Conservation (phyloP, 2,113 vertebrate species). For the Ictidomys tridecemlineatus region DNA sequence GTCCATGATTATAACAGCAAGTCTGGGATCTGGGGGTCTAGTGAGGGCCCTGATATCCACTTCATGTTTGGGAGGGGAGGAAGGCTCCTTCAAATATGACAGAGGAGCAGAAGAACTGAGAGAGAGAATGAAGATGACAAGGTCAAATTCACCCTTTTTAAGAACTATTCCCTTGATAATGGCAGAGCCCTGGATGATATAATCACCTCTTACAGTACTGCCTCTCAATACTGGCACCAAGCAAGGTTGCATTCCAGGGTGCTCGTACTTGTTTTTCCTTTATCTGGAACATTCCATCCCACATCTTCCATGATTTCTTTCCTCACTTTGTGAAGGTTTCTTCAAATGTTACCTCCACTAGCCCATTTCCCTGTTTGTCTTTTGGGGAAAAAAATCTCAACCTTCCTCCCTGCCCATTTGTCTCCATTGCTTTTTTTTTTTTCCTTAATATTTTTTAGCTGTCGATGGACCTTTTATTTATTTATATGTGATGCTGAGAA, state of each 20-base stretch:
- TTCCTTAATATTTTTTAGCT: no score
- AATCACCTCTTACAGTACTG: background rate
- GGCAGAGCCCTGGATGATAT: background rate
- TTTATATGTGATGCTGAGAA: no score
- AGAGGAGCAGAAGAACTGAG: background rate
- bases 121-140: background rate
- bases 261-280: background rate
- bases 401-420: background rate
- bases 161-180: background rate
- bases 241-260: background rate
- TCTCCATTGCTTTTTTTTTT: background rate
- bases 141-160: background rate
- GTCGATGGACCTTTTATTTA: no score
- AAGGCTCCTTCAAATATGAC: background rate
- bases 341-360: background rate
- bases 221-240: background rate
- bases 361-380: background rate
- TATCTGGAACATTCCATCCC: background rate
- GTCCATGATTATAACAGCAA: background rate
- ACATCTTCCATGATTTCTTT: background rate
- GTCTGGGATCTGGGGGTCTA: background rate
- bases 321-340: constrained; percentile 17
- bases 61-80: background rate
- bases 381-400: background rate
- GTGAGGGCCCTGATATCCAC: background rate